Conservation (phyloP, 1,140 invertebrate species). For the Bombus polaris region DNA sequence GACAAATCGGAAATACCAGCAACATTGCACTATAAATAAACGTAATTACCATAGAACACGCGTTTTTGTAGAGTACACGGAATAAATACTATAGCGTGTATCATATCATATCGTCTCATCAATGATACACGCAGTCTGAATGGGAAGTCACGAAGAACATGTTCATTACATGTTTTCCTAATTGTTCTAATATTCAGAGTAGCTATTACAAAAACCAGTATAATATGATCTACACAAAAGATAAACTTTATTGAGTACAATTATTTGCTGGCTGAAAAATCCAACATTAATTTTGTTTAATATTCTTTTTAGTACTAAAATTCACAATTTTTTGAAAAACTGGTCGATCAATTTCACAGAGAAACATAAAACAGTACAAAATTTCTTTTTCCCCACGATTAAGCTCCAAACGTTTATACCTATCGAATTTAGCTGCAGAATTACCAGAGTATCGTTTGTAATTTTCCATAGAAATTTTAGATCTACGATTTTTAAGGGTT, state of each 20-base stretch:
- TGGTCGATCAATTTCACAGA: no score
- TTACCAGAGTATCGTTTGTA: no score
- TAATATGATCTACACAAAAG: background rate
- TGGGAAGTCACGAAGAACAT: background rate
- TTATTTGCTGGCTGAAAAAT: no score
- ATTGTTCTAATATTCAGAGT: constrained; percentile 2
- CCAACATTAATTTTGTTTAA: no score
- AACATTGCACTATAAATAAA: background rate
- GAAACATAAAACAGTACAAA: no score
- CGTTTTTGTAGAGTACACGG: background rate
- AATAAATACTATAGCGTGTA: background rate
- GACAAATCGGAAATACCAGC: background rate
- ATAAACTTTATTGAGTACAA: background rate
- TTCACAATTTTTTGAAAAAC: no score
- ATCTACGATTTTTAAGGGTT: no score
- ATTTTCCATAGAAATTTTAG: no score
- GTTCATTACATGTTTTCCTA: background rate
- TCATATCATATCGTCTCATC: background rate
- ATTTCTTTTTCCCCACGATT: no score
- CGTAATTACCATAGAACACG: background rate
- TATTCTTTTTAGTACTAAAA: no score
- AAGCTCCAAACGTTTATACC: no score
- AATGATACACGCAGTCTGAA: background rate
- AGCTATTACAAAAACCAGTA: background rate
- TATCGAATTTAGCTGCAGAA: no score